A percentile compares a stretch with the other conserved stretches of the same genome.
These are phyloP conservation scores for Porites divaricata DNA, from an alignment of 92 coral and sea anemone genomes.

Conservation along the genomic window DNA sequence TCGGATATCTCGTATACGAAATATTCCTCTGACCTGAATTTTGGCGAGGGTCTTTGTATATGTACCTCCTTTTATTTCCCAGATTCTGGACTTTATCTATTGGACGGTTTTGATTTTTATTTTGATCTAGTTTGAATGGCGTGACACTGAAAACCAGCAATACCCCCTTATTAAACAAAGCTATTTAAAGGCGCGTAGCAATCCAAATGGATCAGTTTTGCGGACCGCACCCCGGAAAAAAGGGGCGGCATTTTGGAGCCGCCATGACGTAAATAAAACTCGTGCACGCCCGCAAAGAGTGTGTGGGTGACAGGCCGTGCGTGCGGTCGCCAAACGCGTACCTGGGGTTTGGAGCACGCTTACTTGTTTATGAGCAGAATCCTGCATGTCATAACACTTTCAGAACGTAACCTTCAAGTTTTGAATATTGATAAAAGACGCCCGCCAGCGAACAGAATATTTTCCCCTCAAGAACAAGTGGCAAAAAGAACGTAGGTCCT, in stretches of 20 bases:
- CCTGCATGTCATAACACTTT: not conserved
- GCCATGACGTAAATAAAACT: conserved; percentile 11
- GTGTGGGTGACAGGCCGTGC: not conserved
- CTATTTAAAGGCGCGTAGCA: conserved; percentile 4
- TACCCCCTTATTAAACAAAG: not conserved
- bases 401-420: not conserved
- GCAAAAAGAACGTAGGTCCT: not conserved
- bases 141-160: too few relatives aligned
- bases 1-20: too few relatives aligned
- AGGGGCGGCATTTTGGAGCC: not conserved
- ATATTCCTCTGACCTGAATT: too few relatives aligned
- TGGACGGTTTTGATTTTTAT: too few relatives aligned
- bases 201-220: not conserved
- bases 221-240: conserved; percentile 11
- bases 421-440: not conserved
- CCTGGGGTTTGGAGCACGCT: conserved; percentile 20
- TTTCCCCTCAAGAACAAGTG: not conserved
- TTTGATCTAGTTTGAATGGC: too few relatives aligned
- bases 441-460: not conserved
- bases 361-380: not conserved
- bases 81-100: too few relatives aligned
- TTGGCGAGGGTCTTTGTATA: too few relatives aligned
- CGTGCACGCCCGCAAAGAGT: conserved; percentile 1
- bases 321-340: not conserved
- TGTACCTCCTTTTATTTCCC: too few relatives aligned